Evolutionary conservation across 2,888 invertebrate genomes (phyloP), one percentile per base, ranked within the genome.

Genomic region (Chymomyza caudatula): DNA sequence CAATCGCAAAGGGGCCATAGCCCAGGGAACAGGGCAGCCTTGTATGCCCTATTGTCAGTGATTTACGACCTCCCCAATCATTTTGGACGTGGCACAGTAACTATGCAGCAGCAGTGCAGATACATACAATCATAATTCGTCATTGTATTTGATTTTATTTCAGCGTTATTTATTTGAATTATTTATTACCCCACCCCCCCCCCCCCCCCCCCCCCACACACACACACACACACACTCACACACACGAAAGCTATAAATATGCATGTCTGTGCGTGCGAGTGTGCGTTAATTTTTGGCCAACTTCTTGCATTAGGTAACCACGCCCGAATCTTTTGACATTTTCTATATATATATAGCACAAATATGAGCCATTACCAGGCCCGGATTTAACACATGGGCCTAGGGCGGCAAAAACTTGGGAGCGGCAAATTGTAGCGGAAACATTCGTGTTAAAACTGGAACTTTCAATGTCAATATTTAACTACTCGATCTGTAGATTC

Each of bases 1-100:
- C 17, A 42, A 42, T 17, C 11, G 49, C 25, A 53, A n/a, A 23
- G 25, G 5, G n/a, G 44, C 49, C 13, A 56, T 13, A 23, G 25
- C n/a, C 15, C 1, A 22, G 74, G 70, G 63, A 60, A 63, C 55
- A 65, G 75, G 77, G 73, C 60, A 65, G 69, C 67, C 65, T 57
- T 59, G 56, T 61, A 63, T 76, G 70, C 63, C 67, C 77, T 67
- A 69, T 78, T 77, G 78, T 74, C 77, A 78, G 88, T 88, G 88
- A 88, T 88, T 88, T 89, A 89, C 88, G 89, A 85, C 84, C 81
- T 76, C 74, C 77, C 77, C 85, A 88, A 89, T 88, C 88, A 73
- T 58, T 64, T 58, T 69, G 75, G 81, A 81, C 76, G 69, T 61
- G 49, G 49, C 65, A 73, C 54, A 57, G 67, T 60, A 49, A 78